Percentiles rank a stretch among this genome's conserved stretches.
Evolutionary conservation across 1,140 invertebrate species (phyloP).

Genomic region (Maniola jurtina): DNA sequence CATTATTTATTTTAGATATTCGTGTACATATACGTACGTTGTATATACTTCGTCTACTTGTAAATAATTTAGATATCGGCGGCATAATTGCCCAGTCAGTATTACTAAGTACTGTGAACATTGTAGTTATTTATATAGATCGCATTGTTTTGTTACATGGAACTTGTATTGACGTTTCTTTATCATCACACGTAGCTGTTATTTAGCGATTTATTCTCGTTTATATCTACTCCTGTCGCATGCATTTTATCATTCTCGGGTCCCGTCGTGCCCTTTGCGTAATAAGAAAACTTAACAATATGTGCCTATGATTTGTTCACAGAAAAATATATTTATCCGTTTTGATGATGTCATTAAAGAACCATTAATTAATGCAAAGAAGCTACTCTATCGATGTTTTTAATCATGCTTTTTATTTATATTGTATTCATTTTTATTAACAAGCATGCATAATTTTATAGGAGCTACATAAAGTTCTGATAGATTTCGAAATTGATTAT

Average conservation of each 20-base stretch:
- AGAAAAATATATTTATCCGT: background rate
- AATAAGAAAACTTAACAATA: background rate
- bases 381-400: conserved; percentile 24
- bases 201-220: conserved; percentile 28
- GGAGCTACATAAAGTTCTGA: conserved; percentile 51
- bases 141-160: conserved; percentile 10
- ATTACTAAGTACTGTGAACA: conserved; percentile 60
- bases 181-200: conserved; percentile 24
- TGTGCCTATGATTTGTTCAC: background rate
- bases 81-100: conserved; percentile 58
- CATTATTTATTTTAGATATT: conserved; percentile 71
- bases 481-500: conserved; percentile 75
- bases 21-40: conserved; percentile 66
- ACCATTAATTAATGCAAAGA: background rate
- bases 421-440: conserved; percentile 22
- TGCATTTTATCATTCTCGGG: conserved; percentile 34
- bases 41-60: conserved; percentile 67
- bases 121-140: conserved; percentile 47
- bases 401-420: conserved; percentile 19
- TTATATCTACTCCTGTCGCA: conserved; percentile 8
- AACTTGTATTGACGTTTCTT: conserved; percentile 26
- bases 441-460: conserved; percentile 22
- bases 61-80: conserved; percentile 65
- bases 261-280: conserved; percentile 8
- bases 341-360: background rate